These are phyloP conservation scores for Oxyruncus cristatus DNA, from an alignment of 2,113 vertebrate species.

Conservation along the genomic window DNA sequence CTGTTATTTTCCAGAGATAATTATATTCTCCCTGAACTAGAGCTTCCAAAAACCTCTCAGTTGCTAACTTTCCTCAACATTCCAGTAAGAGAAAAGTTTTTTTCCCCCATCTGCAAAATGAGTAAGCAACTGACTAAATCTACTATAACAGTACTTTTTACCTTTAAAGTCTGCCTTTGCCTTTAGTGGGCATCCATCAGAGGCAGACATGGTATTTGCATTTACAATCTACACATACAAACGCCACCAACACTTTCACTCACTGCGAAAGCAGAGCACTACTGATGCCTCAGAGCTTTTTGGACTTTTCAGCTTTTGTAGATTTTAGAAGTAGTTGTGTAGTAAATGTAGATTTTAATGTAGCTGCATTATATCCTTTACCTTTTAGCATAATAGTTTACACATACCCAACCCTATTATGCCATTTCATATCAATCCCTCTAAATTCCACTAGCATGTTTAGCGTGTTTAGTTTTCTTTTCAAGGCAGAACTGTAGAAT, in stretches of 20 bases:
- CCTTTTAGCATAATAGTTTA: too few species aligned
- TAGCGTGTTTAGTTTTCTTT: too few species aligned
- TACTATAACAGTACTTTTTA: not conserved
- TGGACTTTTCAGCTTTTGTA: too few species aligned
- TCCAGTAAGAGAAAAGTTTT: not conserved
- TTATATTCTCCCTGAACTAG: not conserved
- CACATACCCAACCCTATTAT: too few species aligned
- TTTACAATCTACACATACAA: not conserved
- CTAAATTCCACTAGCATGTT: too few species aligned
- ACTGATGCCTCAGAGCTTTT: too few species aligned
- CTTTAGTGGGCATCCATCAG: not conserved
- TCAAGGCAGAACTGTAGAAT: too few species aligned
- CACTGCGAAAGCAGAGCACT: not conserved
- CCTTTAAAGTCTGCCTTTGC: not conserved
- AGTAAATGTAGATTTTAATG: too few species aligned
- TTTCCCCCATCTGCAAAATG: not conserved
- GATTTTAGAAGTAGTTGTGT: too few species aligned
- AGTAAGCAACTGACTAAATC: not conserved
- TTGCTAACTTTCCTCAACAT: not conserved
- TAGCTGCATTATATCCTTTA: too few species aligned
- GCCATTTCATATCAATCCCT: too few species aligned
- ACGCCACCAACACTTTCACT: not conserved
- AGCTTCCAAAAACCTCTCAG: not conserved
- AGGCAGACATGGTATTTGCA: not conserved
- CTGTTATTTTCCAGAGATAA: not conserved